These are phyloP conservation scores for Cossypha dichroa DNA, from an alignment of 2,797 vertebrate genomes.

Conservation along the genomic window DNA sequence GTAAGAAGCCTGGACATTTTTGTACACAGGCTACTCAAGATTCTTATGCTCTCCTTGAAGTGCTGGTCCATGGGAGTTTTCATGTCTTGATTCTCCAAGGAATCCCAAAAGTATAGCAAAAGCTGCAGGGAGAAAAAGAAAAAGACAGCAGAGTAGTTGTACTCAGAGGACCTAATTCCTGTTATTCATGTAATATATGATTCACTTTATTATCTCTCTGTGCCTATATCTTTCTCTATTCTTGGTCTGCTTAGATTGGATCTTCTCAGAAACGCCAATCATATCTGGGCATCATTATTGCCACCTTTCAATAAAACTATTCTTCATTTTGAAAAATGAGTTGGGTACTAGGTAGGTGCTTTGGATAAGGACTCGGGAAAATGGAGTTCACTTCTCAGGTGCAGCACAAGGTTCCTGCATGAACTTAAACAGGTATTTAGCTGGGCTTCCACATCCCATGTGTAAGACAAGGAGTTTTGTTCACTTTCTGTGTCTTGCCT, in stretches of 20 bases:
- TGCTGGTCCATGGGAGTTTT: background rate
- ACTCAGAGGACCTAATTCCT: background rate
- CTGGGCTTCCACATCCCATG: background rate
- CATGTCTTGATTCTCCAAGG: background rate
- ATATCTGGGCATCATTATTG: background rate
- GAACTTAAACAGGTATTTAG: background rate
- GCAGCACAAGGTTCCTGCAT: background rate
- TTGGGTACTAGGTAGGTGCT: background rate
- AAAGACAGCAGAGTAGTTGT: background rate
- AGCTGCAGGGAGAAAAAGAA: background rate
- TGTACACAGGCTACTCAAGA: background rate
- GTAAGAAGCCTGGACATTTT: background rate
- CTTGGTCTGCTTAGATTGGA: background rate
- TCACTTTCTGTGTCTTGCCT: background rate
- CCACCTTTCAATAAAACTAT: background rate
- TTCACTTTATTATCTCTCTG: background rate
- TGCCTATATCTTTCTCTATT: background rate
- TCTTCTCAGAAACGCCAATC: background rate
- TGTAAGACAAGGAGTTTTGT: background rate
- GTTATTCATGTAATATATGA: background rate
- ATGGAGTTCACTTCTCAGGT: background rate
- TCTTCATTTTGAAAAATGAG: background rate
- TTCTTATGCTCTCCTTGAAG: background rate
- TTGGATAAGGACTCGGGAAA: background rate
- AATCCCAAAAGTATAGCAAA: constrained; percentile 7